These are phyloP conservation scores for Drosophila ananassae DNA, from an alignment of 1,140 invertebrate species.

Conservation along the genomic window DNA sequence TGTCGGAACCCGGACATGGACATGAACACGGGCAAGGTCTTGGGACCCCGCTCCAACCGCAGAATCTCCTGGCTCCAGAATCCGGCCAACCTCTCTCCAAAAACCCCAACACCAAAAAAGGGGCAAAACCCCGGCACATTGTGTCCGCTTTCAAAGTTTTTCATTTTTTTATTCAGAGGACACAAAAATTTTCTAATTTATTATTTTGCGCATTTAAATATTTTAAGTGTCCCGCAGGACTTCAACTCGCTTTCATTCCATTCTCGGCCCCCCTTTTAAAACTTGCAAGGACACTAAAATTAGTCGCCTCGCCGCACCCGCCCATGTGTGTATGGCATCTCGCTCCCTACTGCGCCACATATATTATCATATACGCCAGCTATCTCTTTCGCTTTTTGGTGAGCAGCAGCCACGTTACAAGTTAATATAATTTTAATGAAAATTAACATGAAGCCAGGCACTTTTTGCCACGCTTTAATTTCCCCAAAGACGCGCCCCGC, in stretches of 20 bases:
- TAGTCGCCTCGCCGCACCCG: slow-evolving; percentile 65
- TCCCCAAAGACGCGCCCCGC: slow-evolving; percentile 68
- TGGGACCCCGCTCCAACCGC: slow-evolving; percentile 18
- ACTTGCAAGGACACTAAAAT: slow-evolving; percentile 81
- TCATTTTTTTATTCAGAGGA: slow-evolving; percentile 43
- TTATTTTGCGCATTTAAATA: slow-evolving; percentile 83
- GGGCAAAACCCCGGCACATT: slow-evolving; percentile 13
- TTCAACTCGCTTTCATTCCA: slow-evolving; percentile 40
- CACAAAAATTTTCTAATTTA: slow-evolving; percentile 75
- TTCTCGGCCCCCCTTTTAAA: slow-evolving; percentile 43
- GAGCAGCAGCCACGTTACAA: slow-evolving; percentile 71
- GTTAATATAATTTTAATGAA: slow-evolving; percentile 83
- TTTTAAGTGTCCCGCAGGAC: slow-evolving; percentile 78
- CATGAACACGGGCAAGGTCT: slow-evolving; percentile 26
- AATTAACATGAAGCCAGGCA: slow-evolving; percentile 80
- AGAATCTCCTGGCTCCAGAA: slow-evolving; percentile 9
- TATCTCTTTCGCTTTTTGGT: slow-evolving; percentile 33
- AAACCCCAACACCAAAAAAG: slow-evolving; percentile 3
- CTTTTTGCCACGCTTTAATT: slow-evolving; percentile 80
- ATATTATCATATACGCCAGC: slow-evolving; percentile 1
- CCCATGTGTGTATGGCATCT: slow-evolving; percentile 19
- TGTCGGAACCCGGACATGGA: slow-evolving; percentile 53
- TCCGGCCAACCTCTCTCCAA: background rate
- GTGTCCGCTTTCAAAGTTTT: slow-evolving; percentile 39
- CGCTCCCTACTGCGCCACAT: background rate